Conservation (phyloP, 2,888 invertebrate species). For the Pyrocoelia pectoralis region DNA sequence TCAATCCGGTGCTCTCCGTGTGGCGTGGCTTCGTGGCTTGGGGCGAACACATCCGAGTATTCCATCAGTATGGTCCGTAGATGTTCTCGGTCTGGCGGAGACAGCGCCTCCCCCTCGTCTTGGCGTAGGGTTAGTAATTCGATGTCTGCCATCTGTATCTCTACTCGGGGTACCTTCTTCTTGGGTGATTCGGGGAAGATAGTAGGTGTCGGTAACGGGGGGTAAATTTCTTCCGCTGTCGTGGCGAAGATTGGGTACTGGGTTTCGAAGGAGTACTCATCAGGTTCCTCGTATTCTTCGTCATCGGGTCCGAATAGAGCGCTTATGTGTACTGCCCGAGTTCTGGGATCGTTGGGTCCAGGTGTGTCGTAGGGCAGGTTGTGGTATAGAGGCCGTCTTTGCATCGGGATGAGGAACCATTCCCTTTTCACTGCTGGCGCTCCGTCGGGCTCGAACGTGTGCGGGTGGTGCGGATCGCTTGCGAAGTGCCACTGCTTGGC, state of each 20-base stretch:
- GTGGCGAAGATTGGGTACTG: neutral
- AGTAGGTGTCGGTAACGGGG: neutral
- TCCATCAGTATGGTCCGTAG: neutral
- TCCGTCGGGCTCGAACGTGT: neutral
- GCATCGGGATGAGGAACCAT: neutral
- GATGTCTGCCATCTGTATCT: too few relatives aligned
- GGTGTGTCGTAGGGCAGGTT: neutral
- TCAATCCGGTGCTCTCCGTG: constrained; percentile 6
- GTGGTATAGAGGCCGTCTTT: neutral
- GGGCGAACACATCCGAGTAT: neutral
- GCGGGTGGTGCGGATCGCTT: neutral
- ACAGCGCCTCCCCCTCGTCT: neutral
- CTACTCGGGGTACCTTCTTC: neutral
- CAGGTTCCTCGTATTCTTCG: neutral
- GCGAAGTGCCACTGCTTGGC: neutral
- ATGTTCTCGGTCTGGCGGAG: neutral
- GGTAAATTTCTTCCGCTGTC: neutral
- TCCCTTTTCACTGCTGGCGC: neutral
- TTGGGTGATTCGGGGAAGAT: neutral
- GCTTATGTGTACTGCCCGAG: neutral
- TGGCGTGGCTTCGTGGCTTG: neutral
- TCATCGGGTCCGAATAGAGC: neutral
- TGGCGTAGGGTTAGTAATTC: neutral
- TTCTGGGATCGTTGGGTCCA: neutral
- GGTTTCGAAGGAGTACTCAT: neutral